Evolutionary conservation across 2,797 vertebrate genomes (phyloP), one percentile per base, ranked within the genome.

Genomic region (Falco novaeseelandiae): DNA sequence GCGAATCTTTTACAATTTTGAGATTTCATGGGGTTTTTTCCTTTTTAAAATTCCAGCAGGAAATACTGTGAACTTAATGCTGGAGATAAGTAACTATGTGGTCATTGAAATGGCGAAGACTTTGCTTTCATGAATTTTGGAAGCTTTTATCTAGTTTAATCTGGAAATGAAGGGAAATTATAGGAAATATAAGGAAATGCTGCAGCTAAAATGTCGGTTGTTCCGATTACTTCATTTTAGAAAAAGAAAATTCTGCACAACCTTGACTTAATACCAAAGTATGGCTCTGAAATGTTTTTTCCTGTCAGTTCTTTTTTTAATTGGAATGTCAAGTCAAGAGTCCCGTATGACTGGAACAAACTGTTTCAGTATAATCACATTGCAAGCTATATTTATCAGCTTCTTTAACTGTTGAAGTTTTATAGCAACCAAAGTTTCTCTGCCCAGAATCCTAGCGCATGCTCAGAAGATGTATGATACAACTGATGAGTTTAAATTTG

Each of bases 341-440:
- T 87, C 78, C 92, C 7, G 12, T 93, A 90, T 89, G 91, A 93
- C 87, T 92, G 72, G 93, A 91, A 96, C 95, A 97, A 97, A 96
- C 89, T 96, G 95, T 96, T 95, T 97, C 93, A 81, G 69, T 94
- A 63, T 93, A 92, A 93, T 91, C 90, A 67, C 74, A 92, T 90
- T 93, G 88, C 90, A 93, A 72, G 55, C 77, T 97, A 79, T 96
- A 94, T 93, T 97, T 97, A 73, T 97, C 88, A 82, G 49, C 38
- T 82, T 93, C 81, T 92, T 88, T 94, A 52, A 88, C 67, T 92
- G 65, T 61, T 89, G 69, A 92, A 88, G 82, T 96, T 95, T 97
- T 93, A 83, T 82, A 82, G 90, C 77, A 93, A 93, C 62, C 23
- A 7, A 82, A 81, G 34, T 80, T 94, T 91, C 73, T 38, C 23